Evolutionary conservation across 2,113 vertebrate genomes (phyloP).

Genomic region (Papio anubis): DNA sequence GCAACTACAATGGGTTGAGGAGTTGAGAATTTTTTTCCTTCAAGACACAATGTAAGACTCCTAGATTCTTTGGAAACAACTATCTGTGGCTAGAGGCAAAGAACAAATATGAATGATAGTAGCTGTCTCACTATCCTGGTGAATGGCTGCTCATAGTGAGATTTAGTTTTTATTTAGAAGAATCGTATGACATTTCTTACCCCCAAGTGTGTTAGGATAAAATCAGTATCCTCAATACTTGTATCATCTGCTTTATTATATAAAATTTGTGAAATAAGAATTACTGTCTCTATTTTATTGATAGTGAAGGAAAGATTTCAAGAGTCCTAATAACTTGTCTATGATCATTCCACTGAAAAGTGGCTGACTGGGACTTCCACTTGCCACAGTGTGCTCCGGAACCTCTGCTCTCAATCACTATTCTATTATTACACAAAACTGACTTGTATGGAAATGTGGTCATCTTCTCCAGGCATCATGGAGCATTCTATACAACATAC

Average conservation of each 20-base stretch:
- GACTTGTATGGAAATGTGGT: neutral
- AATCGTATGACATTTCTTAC: neutral
- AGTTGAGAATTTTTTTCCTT: neutral
- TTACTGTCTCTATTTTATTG: neutral
- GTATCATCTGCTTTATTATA: neutral
- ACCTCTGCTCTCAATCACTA: neutral
- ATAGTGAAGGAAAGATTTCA: neutral
- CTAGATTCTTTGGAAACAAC: neutral
- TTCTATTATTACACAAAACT: neutral
- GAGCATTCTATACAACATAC: neutral
- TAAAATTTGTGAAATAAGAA: neutral
- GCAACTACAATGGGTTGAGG: neutral
- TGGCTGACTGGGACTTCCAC: neutral
- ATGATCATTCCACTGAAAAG: neutral
- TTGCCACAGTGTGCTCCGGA: neutral
- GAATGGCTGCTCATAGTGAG: neutral
- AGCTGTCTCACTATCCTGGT: neutral
- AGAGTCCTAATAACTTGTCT: neutral
- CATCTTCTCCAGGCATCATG: neutral
- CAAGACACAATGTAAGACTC: neutral
- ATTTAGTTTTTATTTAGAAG: conserved; percentile 41
- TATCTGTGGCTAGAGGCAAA: neutral
- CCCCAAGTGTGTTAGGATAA: neutral
- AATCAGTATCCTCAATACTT: neutral
- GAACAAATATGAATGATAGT: neutral